Evolutionary conservation across 92 coral and sea anemone genomes (phyloP), one percentile per base, ranked within the genome.

Genomic region (Epizoanthus rinbou): DNA sequence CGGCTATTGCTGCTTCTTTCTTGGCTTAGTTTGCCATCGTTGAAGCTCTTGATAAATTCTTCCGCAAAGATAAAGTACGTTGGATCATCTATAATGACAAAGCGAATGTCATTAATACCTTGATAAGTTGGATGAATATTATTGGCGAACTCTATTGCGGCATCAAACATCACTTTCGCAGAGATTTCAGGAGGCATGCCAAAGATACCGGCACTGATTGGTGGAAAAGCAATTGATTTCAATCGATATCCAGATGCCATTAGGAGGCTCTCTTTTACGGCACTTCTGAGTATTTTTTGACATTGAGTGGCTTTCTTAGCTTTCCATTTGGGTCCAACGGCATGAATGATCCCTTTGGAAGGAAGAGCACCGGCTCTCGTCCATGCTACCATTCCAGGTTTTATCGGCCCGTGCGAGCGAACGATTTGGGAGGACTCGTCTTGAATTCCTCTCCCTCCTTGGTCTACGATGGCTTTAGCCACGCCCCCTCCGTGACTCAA

Each of bases 311-410:
- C 24, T 67, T 41, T 53, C 14, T 14, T 81, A 4, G 28, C 25
- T 33, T 63, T 47, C 89, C 89, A 86, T 19, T 17, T 81, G 3
- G 89, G 86, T 17, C 89, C 85, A 4, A 86, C 89, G 8, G 89
- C 86, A 69, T 86, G 89, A 53, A 86, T 73, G 14, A 86, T 21
- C 31, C 21, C 64, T 80, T 80, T 73, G 47, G 86, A 86, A 22
- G 82, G 70, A 10, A 86, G 86, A 39, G 71, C 75, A 1, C 89
- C 89, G 4, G 89, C 57, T 33, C 74, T 64, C 11, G 89, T 86
- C 47, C 37, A 53, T 11, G 67, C 76, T 33, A 63, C 89, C 18
- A 28, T 84, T 45, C 89, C 86, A 43, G 63, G 86, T 17, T 39
- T 63, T 35, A 86, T 2, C n/a, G 8, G 16, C 8, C 56, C 62